Conservation (phyloP, 2,113 vertebrate genomes). For the Antechinus flavipes region DNA sequence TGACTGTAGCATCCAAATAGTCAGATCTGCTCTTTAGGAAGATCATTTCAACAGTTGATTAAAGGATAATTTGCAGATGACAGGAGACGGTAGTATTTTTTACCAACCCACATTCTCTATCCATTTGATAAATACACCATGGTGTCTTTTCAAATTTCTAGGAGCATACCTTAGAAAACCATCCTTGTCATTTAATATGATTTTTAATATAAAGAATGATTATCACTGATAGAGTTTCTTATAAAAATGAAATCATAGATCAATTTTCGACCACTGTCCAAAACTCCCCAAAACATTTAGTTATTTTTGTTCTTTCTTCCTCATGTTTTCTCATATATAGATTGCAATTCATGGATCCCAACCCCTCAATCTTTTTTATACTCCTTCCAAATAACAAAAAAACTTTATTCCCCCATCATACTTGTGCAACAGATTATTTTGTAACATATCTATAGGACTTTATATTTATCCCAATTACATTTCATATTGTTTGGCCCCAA, state of each 20-base stretch:
- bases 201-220: background rate
- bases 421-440: background rate
- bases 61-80: background rate
- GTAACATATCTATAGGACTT: background rate
- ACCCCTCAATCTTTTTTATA: background rate
- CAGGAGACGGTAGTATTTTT: background rate
- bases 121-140: too few species aligned
- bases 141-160: background rate
- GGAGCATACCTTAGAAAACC: background rate
- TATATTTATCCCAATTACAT: background rate
- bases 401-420: background rate
- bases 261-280: background rate
- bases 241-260: background rate
- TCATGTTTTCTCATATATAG: background rate
- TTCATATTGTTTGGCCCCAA: background rate
- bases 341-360: background rate
- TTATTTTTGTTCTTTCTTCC: background rate
- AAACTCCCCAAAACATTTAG: background rate
- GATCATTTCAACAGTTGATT: accelerated
- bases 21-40: background rate
- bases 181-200: background rate
- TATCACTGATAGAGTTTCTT: background rate
- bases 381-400: too few species aligned
- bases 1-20: background rate
- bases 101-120: background rate